Evolutionary conservation across 2,113 vertebrate genomes (phyloP).

Genomic region (Mobula birostris): DNA sequence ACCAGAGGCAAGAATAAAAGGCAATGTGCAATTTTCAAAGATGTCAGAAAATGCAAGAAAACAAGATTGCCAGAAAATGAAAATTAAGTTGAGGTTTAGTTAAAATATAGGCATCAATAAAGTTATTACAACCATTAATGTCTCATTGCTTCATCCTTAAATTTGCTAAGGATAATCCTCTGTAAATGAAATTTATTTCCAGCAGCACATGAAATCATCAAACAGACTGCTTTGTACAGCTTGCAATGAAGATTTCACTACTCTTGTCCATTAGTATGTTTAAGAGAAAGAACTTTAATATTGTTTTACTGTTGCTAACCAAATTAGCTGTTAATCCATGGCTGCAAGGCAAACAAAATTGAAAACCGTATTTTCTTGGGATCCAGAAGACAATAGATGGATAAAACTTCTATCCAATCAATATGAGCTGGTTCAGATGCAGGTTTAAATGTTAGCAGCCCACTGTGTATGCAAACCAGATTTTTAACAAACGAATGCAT

Average conservation of each 20-base stretch:
- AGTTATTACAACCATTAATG: background rate
- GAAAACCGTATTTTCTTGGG: background rate
- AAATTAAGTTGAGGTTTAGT: background rate
- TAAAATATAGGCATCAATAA: background rate
- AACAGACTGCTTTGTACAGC: background rate
- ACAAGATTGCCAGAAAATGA: background rate
- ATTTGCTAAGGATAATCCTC: background rate
- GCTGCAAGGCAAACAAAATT: background rate
- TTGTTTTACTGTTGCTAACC: background rate
- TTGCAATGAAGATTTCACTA: background rate
- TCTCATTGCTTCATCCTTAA: background rate
- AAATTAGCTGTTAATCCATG: background rate
- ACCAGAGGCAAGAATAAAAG: slow-evolving; percentile 6
- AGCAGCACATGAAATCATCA: background rate
- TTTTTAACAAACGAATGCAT: background rate
- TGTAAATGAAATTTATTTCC: background rate
- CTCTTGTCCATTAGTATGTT: background rate
- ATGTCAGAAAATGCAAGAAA: slow-evolving; percentile 1
- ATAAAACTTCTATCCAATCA: background rate
- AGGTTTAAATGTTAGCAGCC: background rate
- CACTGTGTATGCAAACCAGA: background rate
- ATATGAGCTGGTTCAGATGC: background rate
- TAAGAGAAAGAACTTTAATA: background rate
- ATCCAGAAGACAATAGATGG: background rate
- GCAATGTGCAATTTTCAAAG: background rate